Conservation (phyloP, 2,888 invertebrate species). For the Hirtodrosophila trivittata region DNA sequence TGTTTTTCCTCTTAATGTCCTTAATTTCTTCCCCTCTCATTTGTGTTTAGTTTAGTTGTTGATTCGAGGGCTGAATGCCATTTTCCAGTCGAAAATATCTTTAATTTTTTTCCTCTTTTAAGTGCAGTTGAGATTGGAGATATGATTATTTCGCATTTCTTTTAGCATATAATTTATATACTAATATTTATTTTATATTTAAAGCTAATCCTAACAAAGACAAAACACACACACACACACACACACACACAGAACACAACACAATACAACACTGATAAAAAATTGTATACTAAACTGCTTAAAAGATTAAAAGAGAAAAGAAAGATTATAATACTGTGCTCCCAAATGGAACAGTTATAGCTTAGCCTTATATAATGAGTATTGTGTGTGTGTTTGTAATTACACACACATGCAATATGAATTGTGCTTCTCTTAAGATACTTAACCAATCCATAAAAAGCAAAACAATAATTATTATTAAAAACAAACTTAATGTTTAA, state of each 20-base stretch:
- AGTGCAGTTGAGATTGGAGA: constrained; percentile 49
- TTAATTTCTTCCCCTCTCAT: no score
- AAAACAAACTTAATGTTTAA: constrained; percentile 25
- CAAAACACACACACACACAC: constrained; percentile 36
- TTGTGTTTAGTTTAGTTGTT: constrained; percentile 15
- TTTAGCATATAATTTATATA: constrained; percentile 59
- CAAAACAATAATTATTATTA: constrained; percentile 25
- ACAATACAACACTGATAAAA: constrained; percentile 1
- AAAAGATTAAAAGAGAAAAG: constrained; percentile 6
- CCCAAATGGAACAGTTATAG: constrained; percentile 37
- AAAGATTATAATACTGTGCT: constrained; percentile 6
- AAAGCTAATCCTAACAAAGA: constrained; percentile 55
- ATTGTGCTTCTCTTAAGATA: constrained; percentile 51
- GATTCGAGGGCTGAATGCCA: constrained; percentile 1
- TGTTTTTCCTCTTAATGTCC: neutral
- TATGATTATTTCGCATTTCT: constrained; percentile 62
- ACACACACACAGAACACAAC: constrained; percentile 7
- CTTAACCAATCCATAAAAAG: constrained; percentile 38
- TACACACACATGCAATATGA: constrained; percentile 16
- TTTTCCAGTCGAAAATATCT: constrained; percentile 18
- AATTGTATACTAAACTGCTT: neutral
- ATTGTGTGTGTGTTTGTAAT: constrained; percentile 8
- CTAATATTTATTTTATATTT: constrained; percentile 71
- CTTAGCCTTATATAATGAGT: constrained; percentile 39
- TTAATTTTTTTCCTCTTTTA: constrained; percentile 8